Base-by-base conservation (phyloP, 2,113 vertebrate species). In the Pseudopodoces humilis region DNA sequence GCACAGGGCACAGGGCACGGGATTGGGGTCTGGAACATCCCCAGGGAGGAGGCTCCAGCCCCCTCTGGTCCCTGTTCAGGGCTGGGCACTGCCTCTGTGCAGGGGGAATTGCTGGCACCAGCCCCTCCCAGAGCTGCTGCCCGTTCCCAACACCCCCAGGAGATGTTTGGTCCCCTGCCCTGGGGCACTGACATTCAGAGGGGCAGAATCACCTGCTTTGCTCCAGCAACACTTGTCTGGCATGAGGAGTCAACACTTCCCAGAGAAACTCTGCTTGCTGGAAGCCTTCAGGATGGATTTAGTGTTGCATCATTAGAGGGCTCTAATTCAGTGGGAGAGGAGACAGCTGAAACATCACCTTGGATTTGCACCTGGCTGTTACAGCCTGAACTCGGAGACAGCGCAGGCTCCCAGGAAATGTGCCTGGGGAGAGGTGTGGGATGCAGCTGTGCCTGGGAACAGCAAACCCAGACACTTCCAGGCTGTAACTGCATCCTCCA, bases 11-110 rank as follows among this genome's bases (percentile, higher is more conserved):
- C 52, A 33, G 15, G 41, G 27, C 41, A 19, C 65, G 43, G 47
- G 2, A 13, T 0, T 6, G 2, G 24, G 30, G 0, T n/a, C 60
- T 19, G 53, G 28, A n/a, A 39, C 4, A 10, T 5, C 28, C 28
- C 64, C 37, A 11, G 39, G 9, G 53, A 86, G 64, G 64, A 46
- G 33, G 9, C 3, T 27, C 18, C 84, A 53, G 22, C 23, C 9
- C 33, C 23, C 18, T 6, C 64, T 33, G 46, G 21, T 3, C 18
- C 15, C 44, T 86, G 63, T 7, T 13, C 50, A 2, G 16, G 28
- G 27, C 28, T 18, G 19, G 65, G 24, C 60, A 5, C 31, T 68
- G 31, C 43, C 62, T 14, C 37, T 4, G 27, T 15, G 3, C 55
- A 21, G 28, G 8, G 27, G 27, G 4, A 12, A 19, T 7, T 7